phyloP scores from a whole-genome alignment of 2,113 vertebrate genomes.

The Clinocottus analis region DNA sequence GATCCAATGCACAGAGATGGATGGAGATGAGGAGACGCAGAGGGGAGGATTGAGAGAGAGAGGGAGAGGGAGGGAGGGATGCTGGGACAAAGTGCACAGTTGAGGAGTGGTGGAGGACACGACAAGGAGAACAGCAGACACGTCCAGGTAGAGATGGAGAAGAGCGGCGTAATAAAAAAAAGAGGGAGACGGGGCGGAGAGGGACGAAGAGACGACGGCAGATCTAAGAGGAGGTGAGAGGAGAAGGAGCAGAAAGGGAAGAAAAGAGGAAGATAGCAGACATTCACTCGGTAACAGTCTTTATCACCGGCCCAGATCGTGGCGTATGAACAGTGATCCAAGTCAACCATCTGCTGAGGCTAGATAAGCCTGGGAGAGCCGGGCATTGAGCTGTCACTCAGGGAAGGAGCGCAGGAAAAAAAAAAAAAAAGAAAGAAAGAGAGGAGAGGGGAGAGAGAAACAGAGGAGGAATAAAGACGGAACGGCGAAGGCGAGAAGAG shows the following conservation, averaged over 20 bases:
- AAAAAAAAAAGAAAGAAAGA: too few relatives aligned
- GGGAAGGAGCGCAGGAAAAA: slow-evolving; percentile 71
- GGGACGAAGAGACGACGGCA: slow-evolving; percentile 26
- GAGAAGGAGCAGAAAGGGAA: slow-evolving; percentile 50
- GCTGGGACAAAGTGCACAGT: slow-evolving; percentile 49
- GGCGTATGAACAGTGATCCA: slow-evolving; percentile 98
- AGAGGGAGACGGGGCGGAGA: slow-evolving; percentile 28
- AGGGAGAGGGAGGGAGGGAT: background rate
- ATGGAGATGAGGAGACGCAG: slow-evolving; percentile 59
- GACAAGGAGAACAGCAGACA: slow-evolving; percentile 49
- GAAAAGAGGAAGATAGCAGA: slow-evolving; percentile 62
- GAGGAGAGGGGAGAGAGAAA: slow-evolving; percentile 56
- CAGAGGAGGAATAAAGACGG: slow-evolving; percentile 63
- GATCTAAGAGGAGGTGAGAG: slow-evolving; percentile 52
- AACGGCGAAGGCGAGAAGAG: slow-evolving; percentile 42
- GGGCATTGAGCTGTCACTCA: slow-evolving; percentile 96
- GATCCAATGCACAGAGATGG: slow-evolving; percentile 77
- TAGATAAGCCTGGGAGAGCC: slow-evolving; percentile 97
- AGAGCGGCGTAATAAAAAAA: slow-evolving; percentile 10
- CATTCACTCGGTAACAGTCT: slow-evolving; percentile 76
- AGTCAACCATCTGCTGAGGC: slow-evolving; percentile 99
- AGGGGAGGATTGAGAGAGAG: slow-evolving; percentile 38
- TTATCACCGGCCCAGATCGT: slow-evolving; percentile 96
- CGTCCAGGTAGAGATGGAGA: slow-evolving; percentile 50
- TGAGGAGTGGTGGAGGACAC: slow-evolving; percentile 64